Percentiles rank a stretch among this genome's conserved stretches.
Conservation (phyloP, 2,797 vertebrate species). For the Platyrinchus mystaceus region DNA sequence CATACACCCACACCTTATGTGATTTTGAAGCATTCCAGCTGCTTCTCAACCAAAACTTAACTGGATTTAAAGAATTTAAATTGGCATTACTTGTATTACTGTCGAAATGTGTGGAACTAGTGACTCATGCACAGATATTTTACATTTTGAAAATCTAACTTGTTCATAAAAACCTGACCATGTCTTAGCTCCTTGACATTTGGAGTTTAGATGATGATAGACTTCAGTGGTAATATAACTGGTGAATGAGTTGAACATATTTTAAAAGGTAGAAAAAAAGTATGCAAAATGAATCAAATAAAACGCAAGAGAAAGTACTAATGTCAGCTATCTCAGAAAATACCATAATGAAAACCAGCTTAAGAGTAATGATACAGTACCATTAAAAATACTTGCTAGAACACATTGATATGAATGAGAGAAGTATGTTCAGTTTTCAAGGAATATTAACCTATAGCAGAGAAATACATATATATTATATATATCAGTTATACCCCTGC, state of each 20-base stretch:
- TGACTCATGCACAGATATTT: constrained; percentile 51
- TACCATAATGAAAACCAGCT: not conserved
- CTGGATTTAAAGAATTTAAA: constrained; percentile 71
- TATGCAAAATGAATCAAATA: not conserved
- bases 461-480: constrained; percentile 54
- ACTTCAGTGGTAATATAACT: not conserved
- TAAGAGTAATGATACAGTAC: constrained; percentile 31
- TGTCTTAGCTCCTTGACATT: constrained; percentile 43
- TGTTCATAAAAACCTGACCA: constrained; percentile 38
- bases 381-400: constrained; percentile 24
- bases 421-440: constrained; percentile 56
- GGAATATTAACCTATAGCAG: constrained; percentile 62
- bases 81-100: constrained; percentile 48
- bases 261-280: constrained; percentile 6
- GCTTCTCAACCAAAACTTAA: constrained; percentile 65
- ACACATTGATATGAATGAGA: constrained; percentile 52
- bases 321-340: constrained; percentile 23
- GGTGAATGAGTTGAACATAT: constrained; percentile 39
- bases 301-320: constrained; percentile 32
- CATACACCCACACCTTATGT: constrained; percentile 20
- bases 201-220: not conserved
- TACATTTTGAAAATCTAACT: constrained; percentile 44
- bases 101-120: constrained; percentile 50
- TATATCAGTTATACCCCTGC: constrained; percentile 62
- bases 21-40: constrained; percentile 59